Evolutionary conservation across 2,113 vertebrate genomes (phyloP), one percentile per base, ranked within the genome.

Genomic region (Mormoops blainvillei): DNA sequence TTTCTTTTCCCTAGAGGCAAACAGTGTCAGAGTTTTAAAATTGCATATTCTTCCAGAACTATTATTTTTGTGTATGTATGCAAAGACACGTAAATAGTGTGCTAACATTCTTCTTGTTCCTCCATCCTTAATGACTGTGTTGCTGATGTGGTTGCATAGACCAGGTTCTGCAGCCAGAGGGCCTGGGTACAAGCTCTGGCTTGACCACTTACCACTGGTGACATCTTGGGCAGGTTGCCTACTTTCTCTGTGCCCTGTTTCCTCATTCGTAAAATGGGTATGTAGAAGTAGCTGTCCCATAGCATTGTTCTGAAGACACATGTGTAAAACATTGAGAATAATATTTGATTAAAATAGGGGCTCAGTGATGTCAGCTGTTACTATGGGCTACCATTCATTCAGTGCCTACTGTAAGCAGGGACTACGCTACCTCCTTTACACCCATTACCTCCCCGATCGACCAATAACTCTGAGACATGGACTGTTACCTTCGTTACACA

Each of bases 1-100:
- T 94, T 94, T 94, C 14, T 92, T 22, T 92, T 80, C 48, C 76
- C 68, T 38, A 92, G 96, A 89, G 61, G 93, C 85, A 96, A 89
- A 58, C 14, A 68, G 28, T 56, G 48, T 82, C 95, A 68, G 38
- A 63, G 68, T 77, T 95, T 92, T 96, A 61, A 85, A 89, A 88
- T 83, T 19, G 71, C 63, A 24, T 73, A 52, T 94, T 67, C 83
- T 81, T 93, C 73, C 20, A 86, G 81, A 87, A 77, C 50, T 73
- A 89, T 89, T 70, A 54, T 74, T n/a, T 52, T 18, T 86, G 52
- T 73, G 41, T 78, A 31, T 82, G 14, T 56, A 24, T 36, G 63
- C 20, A 86, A 67, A 43, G 36, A 36, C 61, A 84, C 38, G 4
- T 61, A 90, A 89, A 73, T 50, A 56, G 36, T 76, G 33, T 91